Evolutionary conservation across 2,797 vertebrate genomes (phyloP).

Genomic region (Scyliorhinus canicula): DNA sequence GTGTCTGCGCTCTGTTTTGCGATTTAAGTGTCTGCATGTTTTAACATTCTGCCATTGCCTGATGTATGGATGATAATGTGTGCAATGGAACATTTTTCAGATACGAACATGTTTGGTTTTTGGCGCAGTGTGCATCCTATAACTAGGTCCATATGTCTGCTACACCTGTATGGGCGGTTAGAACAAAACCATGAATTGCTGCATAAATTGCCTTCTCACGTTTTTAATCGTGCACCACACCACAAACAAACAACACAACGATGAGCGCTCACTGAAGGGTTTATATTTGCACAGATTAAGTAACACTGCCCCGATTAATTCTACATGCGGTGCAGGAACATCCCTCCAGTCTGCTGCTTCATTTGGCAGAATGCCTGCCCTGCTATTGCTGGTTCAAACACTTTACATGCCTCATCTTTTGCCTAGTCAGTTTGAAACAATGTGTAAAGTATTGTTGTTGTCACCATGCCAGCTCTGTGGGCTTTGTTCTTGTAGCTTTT

Average conservation of each 20-base stretch:
- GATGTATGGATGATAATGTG: not conserved
- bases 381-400: not conserved
- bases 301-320: not conserved
- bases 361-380: not conserved
- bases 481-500: not conserved
- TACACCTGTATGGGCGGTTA: not conserved
- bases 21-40: not conserved
- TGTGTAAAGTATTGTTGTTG: not conserved
- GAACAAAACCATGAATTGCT: not conserved
- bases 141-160: not conserved
- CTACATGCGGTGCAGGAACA: not conserved
- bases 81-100: constrained; percentile 2
- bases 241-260: not conserved
- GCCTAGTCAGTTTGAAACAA: not conserved
- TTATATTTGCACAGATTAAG: not conserved
- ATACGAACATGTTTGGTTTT: not conserved
- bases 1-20: not conserved
- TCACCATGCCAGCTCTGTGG: not conserved
- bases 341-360: not conserved
- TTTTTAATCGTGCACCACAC: not conserved
- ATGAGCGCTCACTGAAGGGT: not conserved
- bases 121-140: not conserved
- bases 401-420: not conserved
- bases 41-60: not conserved
- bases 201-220: not conserved